These are phyloP conservation scores for Podargus strigoides DNA, from an alignment of 2,797 vertebrate species.

Conservation along the genomic window DNA sequence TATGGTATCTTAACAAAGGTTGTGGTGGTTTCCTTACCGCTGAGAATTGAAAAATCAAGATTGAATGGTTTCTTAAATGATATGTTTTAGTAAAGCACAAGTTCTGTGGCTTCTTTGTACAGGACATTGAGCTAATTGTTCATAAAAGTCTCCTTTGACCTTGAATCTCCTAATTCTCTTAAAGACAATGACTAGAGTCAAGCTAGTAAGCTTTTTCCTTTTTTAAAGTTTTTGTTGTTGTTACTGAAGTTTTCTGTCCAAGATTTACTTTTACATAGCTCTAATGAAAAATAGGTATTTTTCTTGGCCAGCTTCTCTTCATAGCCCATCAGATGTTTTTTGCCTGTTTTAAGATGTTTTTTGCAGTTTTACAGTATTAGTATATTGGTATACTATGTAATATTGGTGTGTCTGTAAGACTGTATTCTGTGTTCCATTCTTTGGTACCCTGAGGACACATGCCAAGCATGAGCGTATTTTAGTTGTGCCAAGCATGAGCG, in stretches of 20 bases:
- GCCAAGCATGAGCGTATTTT: neutral
- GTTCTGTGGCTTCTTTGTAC: conserved; percentile 29
- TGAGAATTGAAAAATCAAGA: conserved; percentile 43
- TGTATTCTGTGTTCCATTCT: neutral
- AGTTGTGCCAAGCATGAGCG: neutral
- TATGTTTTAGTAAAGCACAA: conserved; percentile 26
- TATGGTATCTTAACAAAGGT: conserved; percentile 38
- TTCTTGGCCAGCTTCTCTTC: neutral
- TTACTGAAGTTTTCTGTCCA: neutral
- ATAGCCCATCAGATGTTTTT: neutral
- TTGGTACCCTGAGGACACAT: neutral
- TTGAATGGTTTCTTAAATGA: conserved; percentile 48
- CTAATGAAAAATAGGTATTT: neutral
- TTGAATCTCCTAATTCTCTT: neutral
- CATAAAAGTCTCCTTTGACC: conserved; percentile 11
- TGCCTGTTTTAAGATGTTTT: too few species aligned
- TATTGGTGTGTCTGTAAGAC: neutral
- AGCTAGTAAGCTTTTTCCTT: neutral
- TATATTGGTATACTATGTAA: neutral
- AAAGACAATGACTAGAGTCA: neutral
- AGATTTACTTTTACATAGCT: neutral
- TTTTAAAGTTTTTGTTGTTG: neutral
- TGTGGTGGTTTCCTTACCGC: conserved; percentile 28
- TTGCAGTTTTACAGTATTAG: neutral
- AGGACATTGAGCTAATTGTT: neutral